phyloP scores from a whole-genome alignment of 2,113 vertebrate genomes.

The Microcebus lehilahytsara region DNA sequence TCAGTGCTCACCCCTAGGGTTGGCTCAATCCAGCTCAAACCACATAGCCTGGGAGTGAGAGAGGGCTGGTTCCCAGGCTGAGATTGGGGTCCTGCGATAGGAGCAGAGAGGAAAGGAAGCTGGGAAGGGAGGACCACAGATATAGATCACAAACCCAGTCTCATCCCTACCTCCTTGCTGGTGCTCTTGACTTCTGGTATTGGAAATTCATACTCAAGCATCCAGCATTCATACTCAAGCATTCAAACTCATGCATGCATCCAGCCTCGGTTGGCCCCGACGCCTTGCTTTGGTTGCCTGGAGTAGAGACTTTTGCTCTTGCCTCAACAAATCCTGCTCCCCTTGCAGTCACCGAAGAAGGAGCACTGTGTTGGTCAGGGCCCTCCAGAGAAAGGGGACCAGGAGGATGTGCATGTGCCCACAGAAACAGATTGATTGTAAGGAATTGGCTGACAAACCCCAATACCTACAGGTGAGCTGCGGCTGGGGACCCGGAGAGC shows the following conservation, averaged over 20 bases:
- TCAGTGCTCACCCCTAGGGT: accelerated
- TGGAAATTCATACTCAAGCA: accelerated
- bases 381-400: background rate
- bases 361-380: background rate
- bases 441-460: no score
- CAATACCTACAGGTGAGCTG: background rate
- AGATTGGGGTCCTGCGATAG: background rate
- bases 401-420: accelerated
- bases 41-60: background rate
- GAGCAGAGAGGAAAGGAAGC: background rate
- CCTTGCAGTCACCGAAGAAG: background rate
- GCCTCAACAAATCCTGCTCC: background rate
- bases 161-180: background rate
- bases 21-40: background rate
- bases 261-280: background rate
- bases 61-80: background rate
- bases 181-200: background rate
- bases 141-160: accelerated
- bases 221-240: accelerated
- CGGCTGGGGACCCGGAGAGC: background rate
- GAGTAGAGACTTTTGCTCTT: background rate
- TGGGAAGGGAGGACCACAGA: background rate
- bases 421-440: background rate
- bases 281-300: background rate
- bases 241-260: no score